phyloP scores from a whole-genome alignment of 1,140 invertebrate species.

The Eupristina koningsbergeri region DNA sequence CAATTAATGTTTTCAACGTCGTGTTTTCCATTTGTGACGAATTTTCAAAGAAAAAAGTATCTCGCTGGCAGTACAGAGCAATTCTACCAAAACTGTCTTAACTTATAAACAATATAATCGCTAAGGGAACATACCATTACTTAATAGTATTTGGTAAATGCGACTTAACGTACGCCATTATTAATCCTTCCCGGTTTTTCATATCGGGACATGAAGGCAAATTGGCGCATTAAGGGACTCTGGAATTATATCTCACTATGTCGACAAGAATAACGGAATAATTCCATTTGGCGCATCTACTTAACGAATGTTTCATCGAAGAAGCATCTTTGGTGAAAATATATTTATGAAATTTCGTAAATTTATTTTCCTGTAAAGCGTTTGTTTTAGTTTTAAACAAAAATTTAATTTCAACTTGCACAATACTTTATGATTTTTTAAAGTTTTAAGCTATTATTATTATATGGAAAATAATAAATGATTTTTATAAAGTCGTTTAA shows the following conservation, averaged over 20 bases:
- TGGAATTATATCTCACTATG: slow-evolving; percentile 50
- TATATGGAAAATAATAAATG: background rate
- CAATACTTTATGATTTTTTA: background rate
- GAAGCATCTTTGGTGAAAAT: slow-evolving; percentile 35
- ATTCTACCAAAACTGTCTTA: slow-evolving; percentile 38
- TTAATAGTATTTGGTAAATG: slow-evolving; percentile 53
- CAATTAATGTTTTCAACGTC: slow-evolving; percentile 42
- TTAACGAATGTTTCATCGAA: slow-evolving; percentile 7
- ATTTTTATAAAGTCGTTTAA: background rate
- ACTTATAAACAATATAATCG: slow-evolving; percentile 45
- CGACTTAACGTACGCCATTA: slow-evolving; percentile 35
- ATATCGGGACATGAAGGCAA: slow-evolving; percentile 23
- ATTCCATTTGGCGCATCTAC: slow-evolving; percentile 42
- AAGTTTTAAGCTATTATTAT: background rate
- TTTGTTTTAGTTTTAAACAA: background rate
- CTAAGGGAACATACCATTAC: slow-evolving; percentile 50
- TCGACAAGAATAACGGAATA: slow-evolving; percentile 48
- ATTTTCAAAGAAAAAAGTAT: slow-evolving; percentile 43
- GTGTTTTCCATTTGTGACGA: slow-evolving; percentile 28
- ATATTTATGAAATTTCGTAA: slow-evolving; percentile 42
- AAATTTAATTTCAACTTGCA: too few species aligned
- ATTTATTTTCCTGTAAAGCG: background rate
- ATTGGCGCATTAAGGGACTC: slow-evolving; percentile 32
- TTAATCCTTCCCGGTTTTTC: slow-evolving; percentile 18
- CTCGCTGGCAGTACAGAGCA: slow-evolving; percentile 51